Percentiles rank a stretch among this genome's conserved stretches.
Conservation (phyloP, 1,140 invertebrate genomes). For the Polypedilum vanderplanki region DNA sequence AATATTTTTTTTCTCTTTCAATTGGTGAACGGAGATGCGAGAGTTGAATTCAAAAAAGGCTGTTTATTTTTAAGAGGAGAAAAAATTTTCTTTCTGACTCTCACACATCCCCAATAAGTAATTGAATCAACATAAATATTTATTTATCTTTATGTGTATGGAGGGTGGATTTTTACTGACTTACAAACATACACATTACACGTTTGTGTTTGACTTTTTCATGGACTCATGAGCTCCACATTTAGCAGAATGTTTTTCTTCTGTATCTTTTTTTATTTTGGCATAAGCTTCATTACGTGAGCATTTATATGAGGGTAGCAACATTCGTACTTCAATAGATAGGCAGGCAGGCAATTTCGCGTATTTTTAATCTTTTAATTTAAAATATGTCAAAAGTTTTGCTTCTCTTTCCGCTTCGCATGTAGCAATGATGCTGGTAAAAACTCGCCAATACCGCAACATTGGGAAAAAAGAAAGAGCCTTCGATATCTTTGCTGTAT, state of each 20-base stretch:
- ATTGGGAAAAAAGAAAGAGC: neutral
- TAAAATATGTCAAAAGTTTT: constrained; percentile 13
- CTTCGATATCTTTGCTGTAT: neutral
- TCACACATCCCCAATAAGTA: constrained; percentile 6
- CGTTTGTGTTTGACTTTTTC: neutral
- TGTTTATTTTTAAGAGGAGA: constrained; percentile 17
- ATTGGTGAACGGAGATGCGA: constrained; percentile 4
- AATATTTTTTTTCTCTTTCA: neutral
- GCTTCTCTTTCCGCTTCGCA: neutral
- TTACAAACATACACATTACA: too few species aligned
- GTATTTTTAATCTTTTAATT: constrained; percentile 20
- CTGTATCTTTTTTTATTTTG: neutral
- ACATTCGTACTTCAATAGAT: constrained; percentile 5
- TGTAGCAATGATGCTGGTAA: neutral
- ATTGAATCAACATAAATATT: constrained; percentile 28
- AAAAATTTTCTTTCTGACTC: neutral
- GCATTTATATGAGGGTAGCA: neutral
- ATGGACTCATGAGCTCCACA: too few species aligned
- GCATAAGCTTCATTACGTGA: neutral
- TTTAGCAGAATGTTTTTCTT: neutral
- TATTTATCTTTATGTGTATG: constrained; percentile 25
- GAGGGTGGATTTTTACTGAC: neutral
- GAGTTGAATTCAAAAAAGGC: constrained; percentile 4
- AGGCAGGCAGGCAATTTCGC: constrained; percentile 6
- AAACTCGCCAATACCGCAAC: constrained; percentile 4